These are phyloP conservation scores for Sebastes cheni DNA, from an alignment of 2,797 vertebrate genomes.

Conservation along the genomic window DNA sequence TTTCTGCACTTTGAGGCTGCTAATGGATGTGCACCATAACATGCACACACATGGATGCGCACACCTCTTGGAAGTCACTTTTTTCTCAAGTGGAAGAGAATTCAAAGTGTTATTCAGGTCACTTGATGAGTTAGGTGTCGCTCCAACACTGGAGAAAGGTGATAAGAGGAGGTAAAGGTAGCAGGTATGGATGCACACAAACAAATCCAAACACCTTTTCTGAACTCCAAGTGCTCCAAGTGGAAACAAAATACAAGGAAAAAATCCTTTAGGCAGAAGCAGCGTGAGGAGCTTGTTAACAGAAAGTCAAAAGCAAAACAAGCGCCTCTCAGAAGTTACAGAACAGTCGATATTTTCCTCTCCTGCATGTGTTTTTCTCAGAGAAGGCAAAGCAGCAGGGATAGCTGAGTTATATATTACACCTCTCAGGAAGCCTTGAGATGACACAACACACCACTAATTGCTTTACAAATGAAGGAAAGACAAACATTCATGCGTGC, in stretches of 20 bases:
- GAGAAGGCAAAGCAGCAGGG: neutral
- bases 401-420: conserved; percentile 16
- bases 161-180: neutral
- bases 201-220: neutral
- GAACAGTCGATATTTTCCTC: neutral
- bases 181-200: neutral
- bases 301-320: conserved; percentile 3
- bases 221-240: neutral
- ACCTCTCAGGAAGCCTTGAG: conserved; percentile 22
- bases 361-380: neutral
- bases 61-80: neutral
- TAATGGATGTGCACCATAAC: conserved; percentile 6
- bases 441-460: conserved; percentile 8
- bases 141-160: neutral
- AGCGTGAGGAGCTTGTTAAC: neutral
- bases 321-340: neutral
- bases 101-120: neutral
- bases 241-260: neutral
- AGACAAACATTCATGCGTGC: conserved; percentile 23
- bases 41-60: too few species aligned
- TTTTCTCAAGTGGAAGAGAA: neutral
- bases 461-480: conserved; percentile 39
- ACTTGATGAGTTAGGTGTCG: neutral
- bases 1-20: neutral
- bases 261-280: neutral